Base-by-base conservation (phyloP, 2,113 vertebrate species). In the Sorex araneus region DNA sequence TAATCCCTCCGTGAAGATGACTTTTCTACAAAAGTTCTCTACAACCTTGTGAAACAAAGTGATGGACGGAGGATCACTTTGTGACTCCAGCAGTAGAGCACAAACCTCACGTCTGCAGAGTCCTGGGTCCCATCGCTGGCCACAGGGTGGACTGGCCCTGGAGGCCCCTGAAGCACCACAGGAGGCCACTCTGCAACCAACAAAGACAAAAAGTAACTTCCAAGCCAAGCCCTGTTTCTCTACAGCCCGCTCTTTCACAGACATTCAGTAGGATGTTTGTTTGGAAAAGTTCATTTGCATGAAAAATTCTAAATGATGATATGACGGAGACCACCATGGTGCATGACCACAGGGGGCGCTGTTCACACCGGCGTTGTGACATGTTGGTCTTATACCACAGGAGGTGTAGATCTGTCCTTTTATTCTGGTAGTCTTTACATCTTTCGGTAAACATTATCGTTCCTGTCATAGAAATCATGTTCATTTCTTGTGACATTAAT, bases 1-100 rank as follows among this genome's bases (percentile, higher is more conserved):
- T 36, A 93, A 92, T 93, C 81, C 47, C 30, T 84, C 32, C 66
- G 3, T 27, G 18, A 43, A 91, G 63, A 28, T 71, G 19, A 77
- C 45, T 70, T 93, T 84, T 34, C 2, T 83, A n/a, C 2, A 23
- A 66, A 81, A 32, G 7, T 76, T 80, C 43, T 75, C 9, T 57
- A 16, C 8, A 6, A 57, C 11, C 11, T 28, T 36, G 3, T 84
- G 60, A 83, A 54, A 4, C 12, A 54, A 54, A 54, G 54, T 54
- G 54, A 54, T 54, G 18, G 9, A 54, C 12, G 10, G 54, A 54
- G 54, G 54, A 54, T 40, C n/a, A n/a, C n/a, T n/a, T n/a, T 54
- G 54, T 54, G 54, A 54, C 54, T 54, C 13, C 13, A 54, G 12
- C 54, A 54, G 54, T 54, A 54, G 54, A 54, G 54, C 54, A 54